A percentile compares a stretch with the other conserved stretches of the same genome.
These are phyloP conservation scores for Drosophila niveifrons DNA, from an alignment of 2,888 invertebrate genomes.

Conservation along the genomic window DNA sequence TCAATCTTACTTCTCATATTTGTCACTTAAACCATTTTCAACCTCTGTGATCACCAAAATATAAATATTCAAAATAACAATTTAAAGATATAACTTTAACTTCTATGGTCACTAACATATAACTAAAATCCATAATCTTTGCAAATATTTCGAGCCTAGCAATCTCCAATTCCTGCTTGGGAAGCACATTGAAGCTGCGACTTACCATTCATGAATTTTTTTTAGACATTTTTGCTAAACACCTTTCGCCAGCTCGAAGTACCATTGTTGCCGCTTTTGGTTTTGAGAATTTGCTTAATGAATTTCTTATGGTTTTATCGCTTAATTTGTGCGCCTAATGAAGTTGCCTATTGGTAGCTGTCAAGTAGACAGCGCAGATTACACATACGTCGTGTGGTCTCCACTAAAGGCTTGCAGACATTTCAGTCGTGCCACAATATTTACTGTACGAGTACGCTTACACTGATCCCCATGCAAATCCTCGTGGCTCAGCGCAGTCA, in stretches of 20 bases:
- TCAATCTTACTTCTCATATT: too few species aligned
- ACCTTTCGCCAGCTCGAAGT: slow-evolving; percentile 57
- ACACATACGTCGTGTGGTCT: slow-evolving; percentile 68
- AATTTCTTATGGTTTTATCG: slow-evolving; percentile 75
- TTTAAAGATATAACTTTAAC: too few species aligned
- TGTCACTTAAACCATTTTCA: too few species aligned
- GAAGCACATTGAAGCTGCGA: slow-evolving; percentile 29
- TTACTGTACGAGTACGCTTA: slow-evolving; percentile 27
- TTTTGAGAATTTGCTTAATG: slow-evolving; percentile 73
- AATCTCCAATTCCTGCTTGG: not conserved
- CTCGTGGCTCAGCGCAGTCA: slow-evolving; percentile 37
- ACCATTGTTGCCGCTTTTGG: slow-evolving; percentile 43
- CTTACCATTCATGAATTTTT: slow-evolving; percentile 16
- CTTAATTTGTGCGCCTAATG: slow-evolving; percentile 78
- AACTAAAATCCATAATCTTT: not conserved
- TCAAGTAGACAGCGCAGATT: slow-evolving; percentile 58
- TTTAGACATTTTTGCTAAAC: slow-evolving; percentile 33
- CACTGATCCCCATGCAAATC: slow-evolving; percentile 52
- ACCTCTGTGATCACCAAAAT: too few species aligned
- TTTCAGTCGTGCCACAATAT: slow-evolving; percentile 55
- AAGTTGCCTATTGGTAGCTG: slow-evolving; percentile 70
- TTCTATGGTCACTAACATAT: too few species aligned
- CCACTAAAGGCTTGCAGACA: slow-evolving; percentile 32
- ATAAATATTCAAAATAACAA: too few species aligned
- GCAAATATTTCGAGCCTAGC: not conserved